Evolutionary conservation across 2,113 vertebrate species (phyloP), one percentile per base, ranked within the genome.

Genomic region (Dicentrarchus labrax): DNA sequence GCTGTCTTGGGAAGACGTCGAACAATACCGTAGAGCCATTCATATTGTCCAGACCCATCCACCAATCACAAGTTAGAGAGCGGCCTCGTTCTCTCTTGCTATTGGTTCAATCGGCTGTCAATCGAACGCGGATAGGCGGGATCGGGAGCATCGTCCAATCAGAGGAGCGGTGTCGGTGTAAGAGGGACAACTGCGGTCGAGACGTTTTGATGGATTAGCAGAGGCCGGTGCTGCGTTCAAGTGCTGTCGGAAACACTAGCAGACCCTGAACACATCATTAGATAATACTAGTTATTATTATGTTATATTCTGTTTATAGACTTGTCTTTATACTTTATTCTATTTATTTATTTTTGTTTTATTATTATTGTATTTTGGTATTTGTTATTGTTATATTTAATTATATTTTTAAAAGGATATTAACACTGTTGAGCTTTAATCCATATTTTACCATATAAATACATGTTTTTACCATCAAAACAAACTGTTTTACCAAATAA

Each of bases 11-110:
- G 73, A 56, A 70, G 57, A 78, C 78, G 84, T 74, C 69, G 85
- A 88, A 93, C 91, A 93, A 94, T 91, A 93, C 92, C 74, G 38
- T 21, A 65, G 53, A 61, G 62, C 78, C 85, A 61, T 91, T 93
- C 78, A 88, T 75, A 74, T 82, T 80, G 86, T 89, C 70, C 65
- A 4, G 11, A 53, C 4, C n/a, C 0, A 8, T 24, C 0, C 12
- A 62, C 91, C 91, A 93, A 93, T 91, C 86, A 72, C 12, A 80
- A 89, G 85, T 78, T 69, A 87, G 64, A 5, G 8, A 15, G 6
- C 39, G 4, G 53, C 0, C 11, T 45, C 21, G 7, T 48, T 13
- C 0, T 1, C 12, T 3, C 3, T 48, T 1, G 0, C 74, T 16
- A 91, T 91, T 92, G 0, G 91, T 56, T 30, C 38, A 24, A 21